Evolutionary conservation across 2,888 invertebrate genomes (phyloP), one percentile per base, ranked within the genome.

Genomic region (Agrochola lota): DNA sequence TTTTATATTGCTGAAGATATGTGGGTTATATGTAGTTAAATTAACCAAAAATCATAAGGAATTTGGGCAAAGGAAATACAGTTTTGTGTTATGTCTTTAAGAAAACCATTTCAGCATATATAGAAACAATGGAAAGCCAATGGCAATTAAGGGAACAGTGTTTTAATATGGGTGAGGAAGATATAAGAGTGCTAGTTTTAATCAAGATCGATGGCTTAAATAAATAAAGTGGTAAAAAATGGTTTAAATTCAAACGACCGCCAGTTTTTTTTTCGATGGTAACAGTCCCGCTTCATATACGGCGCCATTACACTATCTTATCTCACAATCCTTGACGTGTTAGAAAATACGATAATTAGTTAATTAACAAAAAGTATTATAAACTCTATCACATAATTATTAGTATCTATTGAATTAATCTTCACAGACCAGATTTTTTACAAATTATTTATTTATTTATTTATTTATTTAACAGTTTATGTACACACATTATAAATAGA

Each of bases 281-380:
- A 55, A n/a, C 63, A 55, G 12, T 8, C 11, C n/a, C 12, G 23
- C 17, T 2, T n/a, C 2, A 20, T 30, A 20, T 17, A n/a, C 23
- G 59, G 77, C 66, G 77, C 77, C 67, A 20, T 20, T n/a, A n/a
- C 2, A n/a, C 40, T 59, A 77, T 60, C 77, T 77, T 11, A 77
- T 77, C 77, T 66, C 2, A 23, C 4, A 46, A 55, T 63, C 30
- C 55, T 52, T 76, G 30, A 23, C 12, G n/a, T n/a, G 5, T n/a
- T 43, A 8, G 8, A n/a, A 60, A 57, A 64, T 49, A 66, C 11
- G 26, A 26, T 57, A 35, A 64, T 75, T 35, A 75, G 3, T 46
- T 23, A 76, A 46, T 74, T 30, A 35, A 23, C 15, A 52, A 49
- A 72, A n/a, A 52, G 0, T 35, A 66, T 71, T 63, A 35, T 49